phyloP scores from a whole-genome alignment of 2,888 invertebrate species.

The Nymphalis polychloros region DNA sequence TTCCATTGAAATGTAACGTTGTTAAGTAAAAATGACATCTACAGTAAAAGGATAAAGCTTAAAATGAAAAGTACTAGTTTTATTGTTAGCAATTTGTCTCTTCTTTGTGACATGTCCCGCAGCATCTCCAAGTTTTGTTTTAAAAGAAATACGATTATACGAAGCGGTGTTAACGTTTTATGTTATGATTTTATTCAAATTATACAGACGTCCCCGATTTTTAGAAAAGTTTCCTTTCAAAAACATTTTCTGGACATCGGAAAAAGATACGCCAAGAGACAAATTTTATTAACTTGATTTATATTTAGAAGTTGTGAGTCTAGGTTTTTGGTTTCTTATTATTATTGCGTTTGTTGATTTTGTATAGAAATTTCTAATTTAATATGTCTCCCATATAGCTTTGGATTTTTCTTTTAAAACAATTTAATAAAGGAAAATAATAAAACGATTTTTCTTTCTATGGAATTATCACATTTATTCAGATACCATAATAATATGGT shows the following conservation, averaged over 20 bases:
- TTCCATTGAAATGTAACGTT: neutral
- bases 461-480: too few species aligned
- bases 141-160: conserved; percentile 16
- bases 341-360: neutral
- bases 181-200: neutral
- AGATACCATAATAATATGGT: too few species aligned
- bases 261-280: neutral
- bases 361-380: too few species aligned
- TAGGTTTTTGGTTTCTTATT: neutral
- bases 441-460: too few species aligned
- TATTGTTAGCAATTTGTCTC: conserved; percentile 26
- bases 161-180: conserved; percentile 8
- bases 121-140: conserved; percentile 19
- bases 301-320: too few species aligned
- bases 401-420: too few species aligned
- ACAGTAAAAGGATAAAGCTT: neutral
- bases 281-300: neutral
- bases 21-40: conserved; percentile 11
- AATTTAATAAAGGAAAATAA: too few species aligned
- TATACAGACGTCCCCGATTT: neutral
- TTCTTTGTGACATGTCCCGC: conserved; percentile 23
- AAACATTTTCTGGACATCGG: neutral
- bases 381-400: too few species aligned
- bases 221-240: neutral
- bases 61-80: neutral